Evolutionary conservation across 2,113 vertebrate species (phyloP).

Genomic region (Maccullochella peelii): DNA sequence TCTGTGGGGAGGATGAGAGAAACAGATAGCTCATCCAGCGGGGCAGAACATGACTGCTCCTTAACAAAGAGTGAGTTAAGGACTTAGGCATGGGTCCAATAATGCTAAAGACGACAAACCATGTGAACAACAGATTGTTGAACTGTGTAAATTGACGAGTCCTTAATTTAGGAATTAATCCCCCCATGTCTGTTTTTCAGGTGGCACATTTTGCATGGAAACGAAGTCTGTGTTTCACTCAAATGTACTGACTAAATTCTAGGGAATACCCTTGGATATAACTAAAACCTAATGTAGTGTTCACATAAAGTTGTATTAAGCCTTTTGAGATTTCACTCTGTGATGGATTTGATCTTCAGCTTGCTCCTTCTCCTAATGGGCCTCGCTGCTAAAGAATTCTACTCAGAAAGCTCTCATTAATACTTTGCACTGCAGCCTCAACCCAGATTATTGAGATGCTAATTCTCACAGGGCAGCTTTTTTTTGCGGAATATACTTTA

Average conservation of each 20-base stretch:
- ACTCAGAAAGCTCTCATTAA: neutral
- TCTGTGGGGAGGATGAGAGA: conserved; percentile 78
- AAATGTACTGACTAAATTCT: neutral
- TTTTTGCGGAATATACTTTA: neutral
- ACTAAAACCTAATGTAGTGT: neutral
- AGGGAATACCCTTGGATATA: neutral
- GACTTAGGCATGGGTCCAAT: conserved; percentile 7
- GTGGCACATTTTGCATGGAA: neutral
- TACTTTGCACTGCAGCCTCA: neutral
- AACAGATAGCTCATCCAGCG: conserved; percentile 27
- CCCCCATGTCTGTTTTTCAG: neutral
- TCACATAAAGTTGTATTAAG: neutral
- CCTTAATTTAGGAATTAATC: neutral
- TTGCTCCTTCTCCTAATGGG: neutral
- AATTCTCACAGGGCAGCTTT: too few relatives aligned
- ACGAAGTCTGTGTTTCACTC: neutral
- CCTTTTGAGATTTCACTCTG: conserved; percentile 1
- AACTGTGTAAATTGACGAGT: neutral
- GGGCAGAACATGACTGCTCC: conserved; percentile 41
- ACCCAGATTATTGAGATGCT: neutral
- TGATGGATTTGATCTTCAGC: neutral
- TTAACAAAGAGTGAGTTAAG: conserved; percentile 18
- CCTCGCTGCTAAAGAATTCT: neutral
- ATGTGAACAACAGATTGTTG: neutral
- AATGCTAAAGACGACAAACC: neutral